Conservation (phyloP, 2,797 vertebrate genomes). For the Sebastes itinus region DNA sequence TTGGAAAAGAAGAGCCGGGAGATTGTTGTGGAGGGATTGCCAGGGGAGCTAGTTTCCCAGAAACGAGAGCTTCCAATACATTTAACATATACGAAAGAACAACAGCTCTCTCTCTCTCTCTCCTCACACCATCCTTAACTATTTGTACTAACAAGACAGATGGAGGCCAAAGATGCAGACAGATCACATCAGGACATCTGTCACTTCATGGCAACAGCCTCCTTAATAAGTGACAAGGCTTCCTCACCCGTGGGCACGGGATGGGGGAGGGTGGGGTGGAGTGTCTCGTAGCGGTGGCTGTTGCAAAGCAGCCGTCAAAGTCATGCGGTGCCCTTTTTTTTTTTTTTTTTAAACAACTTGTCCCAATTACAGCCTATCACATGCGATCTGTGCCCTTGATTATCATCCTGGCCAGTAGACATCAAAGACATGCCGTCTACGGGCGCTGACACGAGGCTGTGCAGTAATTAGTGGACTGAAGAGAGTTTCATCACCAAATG, state of each 20-base stretch:
- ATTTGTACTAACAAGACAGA: slow-evolving; percentile 85
- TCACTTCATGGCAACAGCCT: slow-evolving; percentile 92
- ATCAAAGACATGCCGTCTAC: slow-evolving; percentile 71
- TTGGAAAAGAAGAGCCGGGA: slow-evolving; percentile 47
- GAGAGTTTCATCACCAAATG: slow-evolving; percentile 79
- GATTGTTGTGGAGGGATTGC: slow-evolving; percentile 77
- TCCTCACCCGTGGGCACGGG: slow-evolving; percentile 80
- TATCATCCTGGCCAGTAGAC: slow-evolving; percentile 64
- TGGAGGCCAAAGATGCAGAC: slow-evolving; percentile 86
- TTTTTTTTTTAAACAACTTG: slow-evolving; percentile 69
- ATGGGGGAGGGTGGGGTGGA: slow-evolving; percentile 26
- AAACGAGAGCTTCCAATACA: slow-evolving; percentile 85
- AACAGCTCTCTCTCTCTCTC: slow-evolving; percentile 78
- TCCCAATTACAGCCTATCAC: slow-evolving; percentile 84
- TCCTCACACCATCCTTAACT: slow-evolving; percentile 85
- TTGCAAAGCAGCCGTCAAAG: slow-evolving; percentile 78
- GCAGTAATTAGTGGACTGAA: slow-evolving; percentile 75
- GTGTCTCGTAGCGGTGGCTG: slow-evolving; percentile 61
- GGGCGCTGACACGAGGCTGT: slow-evolving; percentile 63
- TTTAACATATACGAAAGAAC: slow-evolving; percentile 94
- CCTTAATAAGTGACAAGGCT: slow-evolving; percentile 90
- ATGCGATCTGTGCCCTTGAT: slow-evolving; percentile 69
- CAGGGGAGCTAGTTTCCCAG: slow-evolving; percentile 73
- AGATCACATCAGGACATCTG: slow-evolving; percentile 95
- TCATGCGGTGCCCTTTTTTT: slow-evolving; percentile 70